phyloP scores from a whole-genome alignment of 2,113 vertebrate genomes.

The Triplophysa dalaica region DNA sequence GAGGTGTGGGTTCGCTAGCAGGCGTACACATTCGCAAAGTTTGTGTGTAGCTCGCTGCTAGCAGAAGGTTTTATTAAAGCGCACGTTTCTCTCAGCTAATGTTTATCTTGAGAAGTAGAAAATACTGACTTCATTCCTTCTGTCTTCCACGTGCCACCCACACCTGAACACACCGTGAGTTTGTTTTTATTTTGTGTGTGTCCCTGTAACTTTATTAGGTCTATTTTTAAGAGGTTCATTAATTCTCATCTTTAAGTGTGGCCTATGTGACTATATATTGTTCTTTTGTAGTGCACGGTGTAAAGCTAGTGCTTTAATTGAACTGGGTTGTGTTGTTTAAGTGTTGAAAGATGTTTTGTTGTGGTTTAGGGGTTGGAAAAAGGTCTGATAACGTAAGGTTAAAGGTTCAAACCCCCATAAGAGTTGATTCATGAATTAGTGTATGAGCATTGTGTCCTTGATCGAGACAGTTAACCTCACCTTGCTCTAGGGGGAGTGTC shows the following conservation, averaged over 20 bases:
- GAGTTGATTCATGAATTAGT: not conserved
- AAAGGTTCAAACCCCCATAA: not conserved
- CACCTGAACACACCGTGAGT: not conserved
- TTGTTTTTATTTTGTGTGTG: constrained; percentile 34
- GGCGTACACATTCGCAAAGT: constrained; percentile 21
- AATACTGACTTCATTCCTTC: constrained; percentile 38
- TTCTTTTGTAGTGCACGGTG: not conserved
- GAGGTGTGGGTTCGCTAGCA: constrained; percentile 22
- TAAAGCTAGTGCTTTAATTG: not conserved
- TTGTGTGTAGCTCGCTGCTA: not conserved
- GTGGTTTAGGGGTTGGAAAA: not conserved
- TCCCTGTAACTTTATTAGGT: constrained; percentile 2
- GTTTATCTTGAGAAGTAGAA: constrained; percentile 30
- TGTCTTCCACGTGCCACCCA: constrained; percentile 15
- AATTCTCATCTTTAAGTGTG: not conserved
- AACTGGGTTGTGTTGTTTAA: constrained; percentile 7
- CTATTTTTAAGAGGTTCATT: not conserved
- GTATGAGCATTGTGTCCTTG: constrained; percentile 24
- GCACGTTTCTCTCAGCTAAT: constrained; percentile 28
- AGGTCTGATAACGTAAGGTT: not conserved
- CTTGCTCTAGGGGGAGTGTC: constrained; percentile 28
- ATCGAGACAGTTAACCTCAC: constrained; percentile 19
- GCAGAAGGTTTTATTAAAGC: constrained; percentile 27
- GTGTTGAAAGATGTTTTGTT: not conserved
- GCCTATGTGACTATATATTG: not conserved